Base-by-base conservation (phyloP, 2,888 invertebrate species). In the Trileptium ribeirensis region DNA sequence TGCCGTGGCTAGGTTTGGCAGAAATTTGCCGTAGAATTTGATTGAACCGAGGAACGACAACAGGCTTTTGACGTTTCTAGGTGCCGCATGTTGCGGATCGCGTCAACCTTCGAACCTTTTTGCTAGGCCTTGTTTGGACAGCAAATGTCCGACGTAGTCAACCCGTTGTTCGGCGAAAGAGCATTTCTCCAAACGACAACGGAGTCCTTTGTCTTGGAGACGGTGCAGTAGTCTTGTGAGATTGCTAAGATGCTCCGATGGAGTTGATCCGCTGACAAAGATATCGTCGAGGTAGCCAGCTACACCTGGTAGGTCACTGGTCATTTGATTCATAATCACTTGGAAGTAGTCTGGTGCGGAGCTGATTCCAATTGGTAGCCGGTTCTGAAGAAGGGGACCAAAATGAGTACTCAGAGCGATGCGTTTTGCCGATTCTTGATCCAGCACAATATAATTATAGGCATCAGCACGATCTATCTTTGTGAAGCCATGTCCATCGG, bases 261-360 rank as follows among this genome's bases (percentile, higher is more conserved):
- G 8, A 29, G 1, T 8, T n/a, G 15, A 3, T 15, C 64, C 64
- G 29, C 29, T 78, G 67, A 78, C 67, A 8, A 78, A 29, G 29
- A 78, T 78, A 34, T 78, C 79, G n/a, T 78, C 81, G 24, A 80
- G 81, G 75, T 82, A 81, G 82, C 39, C 81, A 19, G 81, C 81
- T 2, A 82, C 70, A 39, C 81, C 81, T 15, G 51, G 29, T 33
- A 81, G 31, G 67, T 82, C 81, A 3, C 19, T 2, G 2, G 82
- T 82, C 29, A 81, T 64, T 33, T 82, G 81, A 19, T 82, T 81
- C 81, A 81, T 81, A 29, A 82, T 82, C 67, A 70, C 2, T 67
- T 81, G 81, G 70, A 82, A 81, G 37, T 82, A 82, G n/a, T 70
- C 81, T 3, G 79, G 79, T 38, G 64, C 79, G 24, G 79, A 78